Percentiles rank a stretch among this genome's conserved stretches.
Evolutionary conservation across 2,888 invertebrate species (phyloP).

Genomic region (Notodonta dromedarius): DNA sequence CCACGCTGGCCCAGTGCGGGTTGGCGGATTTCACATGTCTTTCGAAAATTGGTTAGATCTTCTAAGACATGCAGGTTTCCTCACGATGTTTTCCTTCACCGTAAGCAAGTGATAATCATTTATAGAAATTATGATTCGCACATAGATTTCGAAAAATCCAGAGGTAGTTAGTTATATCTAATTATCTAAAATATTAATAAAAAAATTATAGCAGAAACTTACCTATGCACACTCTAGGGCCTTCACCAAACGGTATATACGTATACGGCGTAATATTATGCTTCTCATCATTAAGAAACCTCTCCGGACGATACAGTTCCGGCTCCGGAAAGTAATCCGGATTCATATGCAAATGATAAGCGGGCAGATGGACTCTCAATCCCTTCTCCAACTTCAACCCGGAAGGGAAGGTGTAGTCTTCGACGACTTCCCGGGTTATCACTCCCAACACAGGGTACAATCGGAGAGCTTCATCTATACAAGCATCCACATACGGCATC

Average conservation of each 20-base stretch:
- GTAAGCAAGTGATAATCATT: too few relatives aligned
- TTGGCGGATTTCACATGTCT: too few relatives aligned
- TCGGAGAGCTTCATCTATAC: conserved; percentile 56
- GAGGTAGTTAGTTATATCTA: too few relatives aligned
- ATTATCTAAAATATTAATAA: too few relatives aligned
- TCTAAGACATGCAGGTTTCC: too few relatives aligned
- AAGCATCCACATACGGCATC: conserved; percentile 53
- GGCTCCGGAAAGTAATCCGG: conserved; percentile 64
- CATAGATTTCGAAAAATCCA: too few relatives aligned
- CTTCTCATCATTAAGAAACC: conserved; percentile 57
- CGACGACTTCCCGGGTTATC: conserved; percentile 58
- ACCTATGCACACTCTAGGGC: conserved; percentile 69
- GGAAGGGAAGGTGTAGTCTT: conserved; percentile 58
- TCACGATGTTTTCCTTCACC: too few relatives aligned
- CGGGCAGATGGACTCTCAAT: conserved; percentile 61
- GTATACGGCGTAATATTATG: conserved; percentile 55
- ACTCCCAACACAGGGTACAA: conserved; percentile 62
- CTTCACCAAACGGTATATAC: conserved; percentile 70
- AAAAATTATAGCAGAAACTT: conserved; percentile 24
- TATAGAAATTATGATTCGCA: too few relatives aligned
- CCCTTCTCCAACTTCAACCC: conserved; percentile 58
- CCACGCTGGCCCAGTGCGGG: too few relatives aligned
- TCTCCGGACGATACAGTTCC: conserved; percentile 57
- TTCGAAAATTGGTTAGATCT: too few relatives aligned
- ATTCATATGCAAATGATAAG: conserved; percentile 57